A percentile compares a stretch with the other conserved stretches of the same genome.
These are phyloP conservation scores for Bungarus multicinctus DNA, from an alignment of 2,113 vertebrate species.

Conservation along the genomic window DNA sequence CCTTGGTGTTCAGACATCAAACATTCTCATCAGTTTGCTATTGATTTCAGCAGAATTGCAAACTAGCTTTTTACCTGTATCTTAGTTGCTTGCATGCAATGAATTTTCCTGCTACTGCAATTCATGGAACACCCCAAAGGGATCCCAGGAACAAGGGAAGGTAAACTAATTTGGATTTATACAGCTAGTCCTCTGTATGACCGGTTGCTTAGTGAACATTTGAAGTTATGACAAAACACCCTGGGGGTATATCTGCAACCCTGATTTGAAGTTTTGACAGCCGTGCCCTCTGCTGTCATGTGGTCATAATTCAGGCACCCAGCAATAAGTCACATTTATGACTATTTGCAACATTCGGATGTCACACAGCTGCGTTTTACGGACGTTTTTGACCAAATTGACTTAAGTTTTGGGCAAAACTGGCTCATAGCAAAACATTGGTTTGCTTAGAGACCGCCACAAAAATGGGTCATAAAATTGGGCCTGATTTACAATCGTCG, in stretches of 20 bases:
- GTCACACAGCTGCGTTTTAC: not conserved
- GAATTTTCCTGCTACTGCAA: not conserved
- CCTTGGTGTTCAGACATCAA: not conserved
- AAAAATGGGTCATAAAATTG: not conserved
- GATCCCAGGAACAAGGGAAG: not conserved
- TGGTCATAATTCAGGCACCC: not conserved
- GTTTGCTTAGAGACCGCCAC: not conserved
- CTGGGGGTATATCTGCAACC: not conserved
- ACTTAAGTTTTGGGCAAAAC: not conserved
- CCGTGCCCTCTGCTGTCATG: not conserved
- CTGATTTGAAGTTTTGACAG: not conserved
- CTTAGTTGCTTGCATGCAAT: not conserved
- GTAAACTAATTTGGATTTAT: not conserved
- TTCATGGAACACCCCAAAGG: no score
- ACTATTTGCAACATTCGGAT: not conserved
- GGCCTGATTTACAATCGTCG: not conserved
- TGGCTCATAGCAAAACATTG: not conserved
- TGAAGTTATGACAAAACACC: not conserved
- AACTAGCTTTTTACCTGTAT: not conserved
- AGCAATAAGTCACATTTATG: not conserved
- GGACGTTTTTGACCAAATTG: not conserved
- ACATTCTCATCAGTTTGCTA: not conserved
- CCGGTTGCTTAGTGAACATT: not conserved
- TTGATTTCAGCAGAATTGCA: not conserved
- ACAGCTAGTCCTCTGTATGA: not conserved